Evolutionary conservation across 2,113 vertebrate genomes (phyloP), one percentile per base, ranked within the genome.

Genomic region (Antigone vipio): DNA sequence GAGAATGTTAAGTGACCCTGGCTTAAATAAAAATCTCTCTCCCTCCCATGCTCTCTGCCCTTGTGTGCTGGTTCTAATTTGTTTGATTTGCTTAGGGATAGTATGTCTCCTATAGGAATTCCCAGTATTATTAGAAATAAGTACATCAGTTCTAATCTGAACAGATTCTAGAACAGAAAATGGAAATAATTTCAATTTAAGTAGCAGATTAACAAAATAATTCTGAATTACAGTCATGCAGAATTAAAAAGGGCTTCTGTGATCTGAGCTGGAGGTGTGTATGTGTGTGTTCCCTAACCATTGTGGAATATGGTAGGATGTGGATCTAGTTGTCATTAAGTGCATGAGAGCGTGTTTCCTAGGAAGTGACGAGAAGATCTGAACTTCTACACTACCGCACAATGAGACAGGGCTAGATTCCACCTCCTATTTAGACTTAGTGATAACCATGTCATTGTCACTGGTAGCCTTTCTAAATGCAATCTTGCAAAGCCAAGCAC

Each of bases 31-130:
- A 53, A 53, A 68, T 93, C 11, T 55, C 9, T 56, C 11, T 14
- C 9, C 15, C 9, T 1, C 50, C 14, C 3, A 1, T 5, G 15
- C 5, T 6, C 0, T 6, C 27, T 21, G 27, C 15, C 32, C 45
- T 72, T 52, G 35, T 30, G 14, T 71, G 24, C 59, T 92, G 34
- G n/a, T 71, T 88, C 82, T 58, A 32, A 38, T 47, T 68, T 89
- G 53, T 72, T 90, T 74, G 42, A 40, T 93, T 89, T 94, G n/a
- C 81, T 90, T 38, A 49, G 52, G 15, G 23, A 60, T 74, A 63
- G 6, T 45, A 30, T 27, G 22, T 73, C 83, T 78, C 35, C 73
- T 71, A 14, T 30, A 58, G 55, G 24, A 55, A 86, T 84, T 86
- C 16, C 35, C 15, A 44, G 5, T 62, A 15, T 29, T n/a, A 50